Evolutionary conservation across 1,140 invertebrate species (phyloP).

Genomic region (Drosophila obscura): DNA sequence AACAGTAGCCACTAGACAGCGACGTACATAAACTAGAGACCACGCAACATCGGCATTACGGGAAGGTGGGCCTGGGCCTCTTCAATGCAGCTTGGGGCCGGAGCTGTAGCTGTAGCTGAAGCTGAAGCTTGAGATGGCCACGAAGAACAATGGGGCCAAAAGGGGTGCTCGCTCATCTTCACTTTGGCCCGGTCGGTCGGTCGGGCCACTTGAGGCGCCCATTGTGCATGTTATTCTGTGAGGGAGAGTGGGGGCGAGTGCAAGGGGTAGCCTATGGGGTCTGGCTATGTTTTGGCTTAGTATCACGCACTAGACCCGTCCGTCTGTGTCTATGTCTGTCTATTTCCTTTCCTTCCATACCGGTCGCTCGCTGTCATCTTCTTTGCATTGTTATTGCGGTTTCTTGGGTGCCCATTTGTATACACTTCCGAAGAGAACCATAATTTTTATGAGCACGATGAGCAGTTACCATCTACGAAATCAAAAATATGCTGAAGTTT

Average conservation of each 20-base stretch:
- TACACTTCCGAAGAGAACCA: too few species aligned
- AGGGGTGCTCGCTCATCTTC: constrained; percentile 56
- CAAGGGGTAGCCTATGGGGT: background rate
- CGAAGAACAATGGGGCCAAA: constrained; percentile 63
- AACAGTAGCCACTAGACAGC: constrained; percentile 52
- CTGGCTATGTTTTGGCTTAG: constrained; percentile 28
- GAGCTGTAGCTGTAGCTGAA: constrained; percentile 19
- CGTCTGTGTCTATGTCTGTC: constrained; percentile 58
- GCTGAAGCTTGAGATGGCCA: constrained; percentile 31
- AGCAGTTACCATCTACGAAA: too few species aligned
- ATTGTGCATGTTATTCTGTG: constrained; percentile 64
- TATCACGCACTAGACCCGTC: constrained; percentile 69
- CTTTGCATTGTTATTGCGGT: constrained; percentile 53
- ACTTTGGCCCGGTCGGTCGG: constrained; percentile 23
- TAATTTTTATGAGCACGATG: too few species aligned
- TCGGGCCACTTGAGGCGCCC: constrained; percentile 53
- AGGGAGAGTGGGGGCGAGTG: background rate
- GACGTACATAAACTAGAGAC: constrained; percentile 69
- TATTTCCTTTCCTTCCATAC: constrained; percentile 2
- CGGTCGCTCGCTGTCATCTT: constrained; percentile 1
- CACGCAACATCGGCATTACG: constrained; percentile 63
- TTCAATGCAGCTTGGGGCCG: constrained; percentile 20
- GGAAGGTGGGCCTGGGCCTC: too few species aligned
- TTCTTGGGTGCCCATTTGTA: constrained; percentile 38
- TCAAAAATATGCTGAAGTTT: too few species aligned